phyloP scores from a whole-genome alignment of 1,140 invertebrate genomes.

The Neocloeon triangulifer region DNA sequence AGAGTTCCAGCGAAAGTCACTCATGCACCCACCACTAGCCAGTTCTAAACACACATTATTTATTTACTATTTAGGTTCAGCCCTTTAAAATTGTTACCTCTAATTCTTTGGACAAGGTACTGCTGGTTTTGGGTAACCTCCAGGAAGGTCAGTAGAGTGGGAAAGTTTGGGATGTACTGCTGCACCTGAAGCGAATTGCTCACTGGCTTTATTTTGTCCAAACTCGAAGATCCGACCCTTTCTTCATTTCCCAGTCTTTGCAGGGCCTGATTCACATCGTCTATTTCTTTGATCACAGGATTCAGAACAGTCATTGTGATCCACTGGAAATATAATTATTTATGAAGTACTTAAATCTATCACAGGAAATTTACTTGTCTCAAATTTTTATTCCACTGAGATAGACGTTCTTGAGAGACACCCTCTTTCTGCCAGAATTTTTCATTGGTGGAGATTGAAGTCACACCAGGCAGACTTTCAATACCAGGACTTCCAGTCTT shows the following conservation, averaged over 20 bases:
- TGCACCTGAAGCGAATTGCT: slow-evolving; percentile 29
- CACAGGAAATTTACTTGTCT: no score
- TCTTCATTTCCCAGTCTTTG: slow-evolving; percentile 37
- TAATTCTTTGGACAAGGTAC: slow-evolving; percentile 53
- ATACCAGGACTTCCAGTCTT: no score
- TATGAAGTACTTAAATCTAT: slow-evolving; percentile 3
- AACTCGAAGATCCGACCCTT: slow-evolving; percentile 36
- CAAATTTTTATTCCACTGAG: no score
- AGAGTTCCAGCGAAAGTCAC: slow-evolving; percentile 58
- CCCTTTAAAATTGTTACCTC: slow-evolving; percentile 18
- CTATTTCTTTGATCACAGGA: slow-evolving; percentile 42
- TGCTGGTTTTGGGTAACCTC: slow-evolving; percentile 60
- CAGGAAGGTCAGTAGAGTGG: slow-evolving; percentile 47
- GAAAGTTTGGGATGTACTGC: slow-evolving; percentile 40
- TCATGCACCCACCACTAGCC: slow-evolving; percentile 53
- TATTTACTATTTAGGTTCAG: no score
- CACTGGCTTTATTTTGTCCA: slow-evolving; percentile 44
- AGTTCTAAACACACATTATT: slow-evolving; percentile 28
- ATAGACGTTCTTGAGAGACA: no score
- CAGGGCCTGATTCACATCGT: slow-evolving; percentile 36
- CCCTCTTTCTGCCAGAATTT: no score
- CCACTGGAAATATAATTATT: slow-evolving; percentile 31
- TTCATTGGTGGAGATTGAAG: no score
- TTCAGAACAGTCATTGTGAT: slow-evolving; percentile 51
- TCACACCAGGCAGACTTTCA: no score